Evolutionary conservation across 2,797 vertebrate genomes (phyloP).

Genomic region (Sebastes minor): DNA sequence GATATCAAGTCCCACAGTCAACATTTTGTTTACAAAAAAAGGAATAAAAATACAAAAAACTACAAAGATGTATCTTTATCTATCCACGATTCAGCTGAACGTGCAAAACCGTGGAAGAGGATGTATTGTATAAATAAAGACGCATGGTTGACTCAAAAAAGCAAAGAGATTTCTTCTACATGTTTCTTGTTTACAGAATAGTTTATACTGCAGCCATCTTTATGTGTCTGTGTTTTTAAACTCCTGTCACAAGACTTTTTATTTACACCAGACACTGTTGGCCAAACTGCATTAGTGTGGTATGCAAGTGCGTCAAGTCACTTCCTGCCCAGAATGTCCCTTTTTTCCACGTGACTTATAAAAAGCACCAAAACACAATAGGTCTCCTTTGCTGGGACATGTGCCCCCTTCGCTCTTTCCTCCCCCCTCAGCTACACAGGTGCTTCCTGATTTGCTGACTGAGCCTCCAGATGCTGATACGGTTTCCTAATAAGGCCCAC

Average conservation of each 20-base stretch:
- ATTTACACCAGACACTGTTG: constrained; percentile 23
- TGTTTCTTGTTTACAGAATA: background rate
- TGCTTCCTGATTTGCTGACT: constrained; percentile 80
- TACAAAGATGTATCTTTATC: background rate
- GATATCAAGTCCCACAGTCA: background rate
- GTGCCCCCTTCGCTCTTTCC: background rate
- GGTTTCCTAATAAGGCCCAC: constrained; percentile 49
- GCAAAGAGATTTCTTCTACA: background rate
- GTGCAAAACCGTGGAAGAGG: background rate
- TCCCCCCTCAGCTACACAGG: constrained; percentile 66
- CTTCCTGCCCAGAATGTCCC: constrained; percentile 76
- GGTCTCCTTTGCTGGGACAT: constrained; percentile 40
- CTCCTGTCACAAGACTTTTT: constrained; percentile 12
- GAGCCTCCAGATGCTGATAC: constrained; percentile 61
- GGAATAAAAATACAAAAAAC: background rate
- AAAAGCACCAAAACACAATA: constrained; percentile 79
- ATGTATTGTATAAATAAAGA: background rate
- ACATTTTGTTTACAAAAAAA: background rate
- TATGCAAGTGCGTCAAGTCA: constrained; percentile 52
- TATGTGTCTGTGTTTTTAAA: background rate
- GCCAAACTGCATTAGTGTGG: constrained; percentile 12
- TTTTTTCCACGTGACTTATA: constrained; percentile 70
- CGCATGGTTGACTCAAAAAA: background rate
- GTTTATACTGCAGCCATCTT: background rate
- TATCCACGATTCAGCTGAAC: background rate